A percentile compares a stretch with the other conserved stretches of the same genome.
Evolutionary conservation across 2,888 invertebrate species (phyloP).

Genomic region (Bursaphelenchus okinawaensis): DNA sequence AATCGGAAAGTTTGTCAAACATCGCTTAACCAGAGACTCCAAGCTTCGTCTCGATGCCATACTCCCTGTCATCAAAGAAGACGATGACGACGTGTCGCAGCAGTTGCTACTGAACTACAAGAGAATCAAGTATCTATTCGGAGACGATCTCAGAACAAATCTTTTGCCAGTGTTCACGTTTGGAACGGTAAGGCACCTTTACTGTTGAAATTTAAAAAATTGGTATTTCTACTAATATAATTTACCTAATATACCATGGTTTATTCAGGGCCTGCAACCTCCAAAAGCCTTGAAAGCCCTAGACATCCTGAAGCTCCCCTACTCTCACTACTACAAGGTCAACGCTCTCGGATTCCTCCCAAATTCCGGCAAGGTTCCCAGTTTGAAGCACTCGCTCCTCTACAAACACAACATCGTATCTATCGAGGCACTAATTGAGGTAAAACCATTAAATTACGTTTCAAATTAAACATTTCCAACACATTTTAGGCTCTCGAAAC

Average conservation of each 20-base stretch:
- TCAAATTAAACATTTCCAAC: no score
- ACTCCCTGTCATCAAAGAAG: not conserved
- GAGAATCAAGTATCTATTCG: not conserved
- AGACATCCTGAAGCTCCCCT: not conserved
- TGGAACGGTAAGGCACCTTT: not conserved
- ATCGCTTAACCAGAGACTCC: constrained; percentile 1
- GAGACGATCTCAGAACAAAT: constrained; percentile 9
- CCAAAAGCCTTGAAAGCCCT: not conserved
- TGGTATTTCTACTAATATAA: no score
- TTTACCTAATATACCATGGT: no score
- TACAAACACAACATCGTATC: not conserved
- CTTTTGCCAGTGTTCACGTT: not conserved
- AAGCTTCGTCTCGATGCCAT: not conserved
- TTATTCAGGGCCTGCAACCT: not conserved
- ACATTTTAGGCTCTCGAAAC: not conserved
- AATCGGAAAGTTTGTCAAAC: constrained; percentile 6
- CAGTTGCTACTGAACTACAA: not conserved
- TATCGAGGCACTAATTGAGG: not conserved
- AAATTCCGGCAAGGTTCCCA: not conserved
- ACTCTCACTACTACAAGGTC: not conserved
- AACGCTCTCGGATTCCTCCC: not conserved
- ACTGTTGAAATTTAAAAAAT: no score
- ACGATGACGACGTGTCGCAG: not conserved
- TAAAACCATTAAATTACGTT: no score
- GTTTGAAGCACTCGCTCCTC: not conserved